These are phyloP conservation scores for Lagorchestes hirsutus DNA, from an alignment of 2,797 vertebrate genomes.

Conservation along the genomic window DNA sequence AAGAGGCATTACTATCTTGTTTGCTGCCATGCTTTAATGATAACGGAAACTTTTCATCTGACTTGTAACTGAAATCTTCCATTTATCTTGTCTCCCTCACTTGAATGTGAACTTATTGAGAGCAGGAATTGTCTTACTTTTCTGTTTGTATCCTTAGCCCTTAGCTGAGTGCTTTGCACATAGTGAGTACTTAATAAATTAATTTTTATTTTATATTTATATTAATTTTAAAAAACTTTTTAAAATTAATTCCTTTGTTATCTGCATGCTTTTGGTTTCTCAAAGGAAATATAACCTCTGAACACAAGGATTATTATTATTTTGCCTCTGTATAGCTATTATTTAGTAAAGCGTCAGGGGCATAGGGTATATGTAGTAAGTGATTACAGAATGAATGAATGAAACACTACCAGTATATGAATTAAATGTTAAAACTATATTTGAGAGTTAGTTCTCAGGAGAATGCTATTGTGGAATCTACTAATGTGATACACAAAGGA, in stretches of 20 bases:
- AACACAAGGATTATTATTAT: not conserved
- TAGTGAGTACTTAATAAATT: not conserved
- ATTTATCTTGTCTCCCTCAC: not conserved
- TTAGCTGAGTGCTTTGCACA: not conserved
- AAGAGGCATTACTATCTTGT: not conserved
- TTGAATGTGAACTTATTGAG: not conserved
- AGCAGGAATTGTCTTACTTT: not conserved
- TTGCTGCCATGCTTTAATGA: not conserved
- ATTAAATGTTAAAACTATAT: not conserved
- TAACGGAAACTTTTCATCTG: not conserved
- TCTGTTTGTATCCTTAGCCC: not conserved
- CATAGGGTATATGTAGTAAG: not conserved
- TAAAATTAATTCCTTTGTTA: too few species aligned
- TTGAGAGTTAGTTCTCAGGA: not conserved
- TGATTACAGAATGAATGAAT: not conserved
- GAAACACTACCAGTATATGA: not conserved
- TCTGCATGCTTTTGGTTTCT: not conserved
- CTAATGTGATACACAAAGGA: not conserved
- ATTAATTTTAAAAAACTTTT: too few species aligned
- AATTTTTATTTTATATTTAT: too few species aligned
- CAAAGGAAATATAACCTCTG: not conserved
- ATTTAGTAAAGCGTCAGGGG: not conserved
- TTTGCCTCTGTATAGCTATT: not conserved
- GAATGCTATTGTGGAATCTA: not conserved
- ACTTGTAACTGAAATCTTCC: not conserved